Conservation (phyloP, 2,888 invertebrate species). For the Meiosimyza decipiens region DNA sequence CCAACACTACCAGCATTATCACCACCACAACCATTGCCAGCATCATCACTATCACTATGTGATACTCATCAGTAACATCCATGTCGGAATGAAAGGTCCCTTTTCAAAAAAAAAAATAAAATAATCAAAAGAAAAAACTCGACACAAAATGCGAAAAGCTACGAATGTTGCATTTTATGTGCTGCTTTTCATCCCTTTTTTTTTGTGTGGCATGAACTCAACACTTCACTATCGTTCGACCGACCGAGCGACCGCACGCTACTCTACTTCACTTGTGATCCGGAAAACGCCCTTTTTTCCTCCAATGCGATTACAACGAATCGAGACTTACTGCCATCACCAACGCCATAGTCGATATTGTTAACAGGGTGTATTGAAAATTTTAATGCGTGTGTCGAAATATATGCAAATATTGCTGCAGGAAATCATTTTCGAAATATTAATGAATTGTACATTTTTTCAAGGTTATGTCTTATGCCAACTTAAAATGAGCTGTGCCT, state of each 20-base stretch:
- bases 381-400: no score
- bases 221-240: constrained; percentile 26
- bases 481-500: no score
- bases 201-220: not conserved
- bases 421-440: no score
- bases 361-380: not conserved
- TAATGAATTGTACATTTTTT: no score
- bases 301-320: constrained; percentile 58
- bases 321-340: constrained; percentile 55
- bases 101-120: constrained; percentile 6
- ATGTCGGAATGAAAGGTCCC: constrained; percentile 29
- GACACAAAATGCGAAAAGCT: constrained; percentile 57
- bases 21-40: constrained; percentile 39
- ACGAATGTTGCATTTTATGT: constrained; percentile 53
- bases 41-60: constrained; percentile 18
- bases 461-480: no score
- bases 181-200: constrained; percentile 39
- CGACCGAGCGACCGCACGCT: constrained; percentile 41
- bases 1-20: constrained; percentile 3
- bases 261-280: constrained; percentile 51
- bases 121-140: constrained; percentile 42
- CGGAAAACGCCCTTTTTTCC: constrained; percentile 64
- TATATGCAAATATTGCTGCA: not conserved
- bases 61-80: constrained; percentile 19
- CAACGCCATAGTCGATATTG: constrained; percentile 34